Base-by-base conservation (phyloP, 2,888 invertebrate genomes). In the Callosobruchus maculatus region DNA sequence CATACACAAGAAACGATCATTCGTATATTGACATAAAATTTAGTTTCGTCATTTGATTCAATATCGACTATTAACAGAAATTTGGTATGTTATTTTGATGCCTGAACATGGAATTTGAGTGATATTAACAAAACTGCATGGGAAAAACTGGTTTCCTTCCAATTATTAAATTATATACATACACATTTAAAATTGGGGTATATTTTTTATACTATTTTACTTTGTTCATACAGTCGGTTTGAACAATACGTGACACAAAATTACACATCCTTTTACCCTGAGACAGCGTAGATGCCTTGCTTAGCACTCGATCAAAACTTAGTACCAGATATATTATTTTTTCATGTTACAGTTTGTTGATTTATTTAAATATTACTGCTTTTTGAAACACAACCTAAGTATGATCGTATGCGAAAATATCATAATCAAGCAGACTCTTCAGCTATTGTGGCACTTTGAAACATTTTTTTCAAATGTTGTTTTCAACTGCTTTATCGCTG, bases 291-390 rank as follows among this genome's bases (percentile, higher is more conserved):
- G 83, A 79, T 80, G 80, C 77, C 82, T 83, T 83, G 86, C 86
- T 84, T 84, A 84, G 85, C 86, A 86, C 86, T 81, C 83, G 83
- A 82, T 82, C 73, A 71, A 76, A 72, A 77, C 79, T 78, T 79
- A 80, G 78, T 80, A 77, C 74, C 78, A 78, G 75, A 77, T 68
- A 73, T 74, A 68, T 75, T 73, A 67, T 71, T 76, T 73, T 71
- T 67, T 73, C 22, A 7, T 1, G 1, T 7, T 49, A 49, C 49
- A 49, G 49, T 49, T 13, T 18, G 18, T 49, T 49, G 18, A 13
- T 49, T 49, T 49, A 49, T 49, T 49, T 18, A 49, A 49, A 26
- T 26, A 26, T 26, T 26, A 26, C 7, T 7, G 26, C 26, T 26
- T 26, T 4, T 26, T 7, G 26, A 26, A 7, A 49, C 49, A 49